Base-by-base conservation (phyloP, 2,113 vertebrate genomes). In the Trichechus manatus region DNA sequence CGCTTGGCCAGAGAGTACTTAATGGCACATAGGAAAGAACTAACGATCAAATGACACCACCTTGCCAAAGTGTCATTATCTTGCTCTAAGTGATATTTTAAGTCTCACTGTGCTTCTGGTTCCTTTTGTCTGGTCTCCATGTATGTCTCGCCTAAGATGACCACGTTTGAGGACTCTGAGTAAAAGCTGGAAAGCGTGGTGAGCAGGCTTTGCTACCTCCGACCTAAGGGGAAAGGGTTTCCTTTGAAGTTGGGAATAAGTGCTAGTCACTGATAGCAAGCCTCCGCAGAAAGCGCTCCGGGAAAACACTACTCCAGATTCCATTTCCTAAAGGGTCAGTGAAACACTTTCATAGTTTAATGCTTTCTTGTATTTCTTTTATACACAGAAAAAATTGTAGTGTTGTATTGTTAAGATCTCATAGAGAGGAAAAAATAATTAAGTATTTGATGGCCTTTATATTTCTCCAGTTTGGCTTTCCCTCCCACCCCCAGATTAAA, bases 1-100 rank as follows among this genome's bases (percentile, higher is more conserved):
- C 56, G 74, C 97, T 98, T 98, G 96, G 97, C 97, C 98, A 98
- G 97, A 98, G 97, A 96, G 85, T 98, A 97, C 97, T 99, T 98
- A 97, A 90, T 61, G 97, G 87, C 95, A 87, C 96, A 97, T 98
- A 94, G 31, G 97, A 96, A 97, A 97, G 95, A 97, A 95, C 77
- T 44, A 93, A 74, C 9, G 96, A 98, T 98, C 98, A 98, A 98
- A 98, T 98, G 95, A 93, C 96, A 97, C 79, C 44, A 84, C 42
- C 90, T 97, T 96, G 95, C 88, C 96, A 96, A 97, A 98, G 96
- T 97, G 96, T 98, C 95, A 94, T 98, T 98, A 97, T 97, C 98
- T 98, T 82, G 95, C 94, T 94, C 95, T 97, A 96, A 98, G 94
- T 98, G 98, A 98, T 90, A 97, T 59, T 96, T 98, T 98, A 98